Percentiles rank a stretch among this genome's conserved stretches.
Evolutionary conservation across 1,140 invertebrate genomes (phyloP).

Genomic region (Panagrolaimus sp.): DNA sequence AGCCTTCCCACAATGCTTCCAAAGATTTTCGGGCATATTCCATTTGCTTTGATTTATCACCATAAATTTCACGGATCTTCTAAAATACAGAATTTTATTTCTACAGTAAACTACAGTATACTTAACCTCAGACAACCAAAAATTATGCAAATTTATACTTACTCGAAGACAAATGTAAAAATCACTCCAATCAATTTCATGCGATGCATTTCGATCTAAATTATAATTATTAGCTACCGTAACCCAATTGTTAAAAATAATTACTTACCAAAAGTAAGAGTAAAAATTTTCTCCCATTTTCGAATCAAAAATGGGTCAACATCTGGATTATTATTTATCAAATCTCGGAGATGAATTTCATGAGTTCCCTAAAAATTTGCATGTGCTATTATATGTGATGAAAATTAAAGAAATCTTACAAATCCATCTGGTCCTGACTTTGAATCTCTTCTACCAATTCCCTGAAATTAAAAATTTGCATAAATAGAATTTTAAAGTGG

Average conservation of each 20-base stretch:
- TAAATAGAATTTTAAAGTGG: too few species aligned
- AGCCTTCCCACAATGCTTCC: conserved; percentile 49
- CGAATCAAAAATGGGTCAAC: conserved; percentile 47
- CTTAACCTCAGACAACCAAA: too few species aligned
- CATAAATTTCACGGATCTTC: conserved; percentile 51
- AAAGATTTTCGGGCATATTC: conserved; percentile 46
- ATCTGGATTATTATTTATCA: conserved; percentile 39
- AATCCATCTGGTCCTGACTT: too few species aligned
- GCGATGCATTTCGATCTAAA: conserved; percentile 50
- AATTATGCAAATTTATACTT: too few species aligned
- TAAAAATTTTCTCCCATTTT: conserved; percentile 56
- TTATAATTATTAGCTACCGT: background rate
- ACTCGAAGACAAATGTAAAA: conserved; percentile 45
- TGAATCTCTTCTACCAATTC: too few species aligned
- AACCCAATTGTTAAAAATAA: too few species aligned
- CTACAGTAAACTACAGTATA: too few species aligned
- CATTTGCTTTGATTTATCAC: conserved; percentile 47
- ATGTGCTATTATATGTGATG: too few species aligned
- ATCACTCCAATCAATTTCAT: conserved; percentile 47
- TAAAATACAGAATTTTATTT: conserved; percentile 25
- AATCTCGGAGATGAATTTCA: background rate
- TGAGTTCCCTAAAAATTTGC: background rate
- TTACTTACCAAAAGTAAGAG: conserved; percentile 52
- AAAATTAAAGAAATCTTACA: too few species aligned
- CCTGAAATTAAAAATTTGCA: too few species aligned